Evolutionary conservation across 2,888 invertebrate genomes (phyloP), one percentile per base, ranked within the genome.

Genomic region (Hirtodrosophila duncani): DNA sequence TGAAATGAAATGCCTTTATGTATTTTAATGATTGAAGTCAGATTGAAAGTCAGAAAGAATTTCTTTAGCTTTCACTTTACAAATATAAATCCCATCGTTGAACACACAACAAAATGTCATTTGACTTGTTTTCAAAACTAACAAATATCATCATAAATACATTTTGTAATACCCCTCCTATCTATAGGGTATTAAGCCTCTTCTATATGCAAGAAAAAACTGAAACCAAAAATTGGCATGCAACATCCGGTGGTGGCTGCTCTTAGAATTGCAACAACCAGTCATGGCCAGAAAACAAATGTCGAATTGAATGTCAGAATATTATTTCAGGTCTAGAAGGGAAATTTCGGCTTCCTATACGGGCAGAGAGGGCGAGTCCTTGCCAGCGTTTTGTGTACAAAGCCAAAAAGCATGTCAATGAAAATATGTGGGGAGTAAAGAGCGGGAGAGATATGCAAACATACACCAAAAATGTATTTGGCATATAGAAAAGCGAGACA

Each of bases 251-350:
- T 70, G 59, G 72, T 65, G 61, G 58, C 61, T 67, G 51, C 67
- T 75, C 71, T 74, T 70, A 74, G 71, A 70, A 71, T 61, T 59
- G 75, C 70, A 60, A 70, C 75, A 69, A 36, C 33, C 23, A 38
- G 30, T 44, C 62, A 49, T 41, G 56, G 56, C 53, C 52, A 52
- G 55, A 75, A 58, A 72, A 75, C 80, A 75, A 72, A 79, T 79
- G 80, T 75, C 77, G 72, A 72, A 67, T 79, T 67, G 80, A 79
- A 72, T 79, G 72, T 75, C 72, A 60, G 68, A 71, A 71, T 75
- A 79, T 75, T 72, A 65, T 71, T 71, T 70, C 55, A 27, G 51
- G 45, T 57, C 60, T 13, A 41, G 26, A n/a, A n/a, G n/a, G n/a
- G n/a, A n/a, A n/a, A n/a, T n/a, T n/a, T n/a, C n/a, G n/a, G n/a